Evolutionary conservation across 2,113 vertebrate species (phyloP).

Genomic region (Megalops atlanticus): DNA sequence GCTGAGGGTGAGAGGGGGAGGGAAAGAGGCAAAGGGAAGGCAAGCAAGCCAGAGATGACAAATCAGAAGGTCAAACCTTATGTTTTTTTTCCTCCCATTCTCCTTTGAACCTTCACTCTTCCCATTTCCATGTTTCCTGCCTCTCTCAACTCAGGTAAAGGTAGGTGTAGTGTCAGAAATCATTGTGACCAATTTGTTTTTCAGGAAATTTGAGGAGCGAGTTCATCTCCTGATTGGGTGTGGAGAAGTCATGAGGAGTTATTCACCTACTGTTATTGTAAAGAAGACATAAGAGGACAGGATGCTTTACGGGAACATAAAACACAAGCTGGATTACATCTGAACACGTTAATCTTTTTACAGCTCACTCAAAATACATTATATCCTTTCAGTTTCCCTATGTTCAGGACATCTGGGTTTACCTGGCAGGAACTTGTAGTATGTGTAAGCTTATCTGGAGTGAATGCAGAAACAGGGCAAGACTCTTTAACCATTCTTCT

Average conservation of each 20-base stretch:
- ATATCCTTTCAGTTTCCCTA: background rate
- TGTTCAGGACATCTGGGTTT: background rate
- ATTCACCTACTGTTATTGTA: background rate
- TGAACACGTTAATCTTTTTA: background rate
- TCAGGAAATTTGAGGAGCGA: background rate
- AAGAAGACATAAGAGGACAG: background rate
- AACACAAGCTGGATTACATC: background rate
- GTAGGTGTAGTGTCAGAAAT: background rate
- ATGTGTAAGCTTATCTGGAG: slow-evolving; percentile 49
- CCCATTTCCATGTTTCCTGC: slow-evolving; percentile 13
- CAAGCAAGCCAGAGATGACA: slow-evolving; percentile 68
- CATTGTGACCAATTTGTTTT: background rate
- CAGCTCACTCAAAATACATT: background rate
- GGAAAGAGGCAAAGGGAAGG: slow-evolving; percentile 61
- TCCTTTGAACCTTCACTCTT: slow-evolving; percentile 52
- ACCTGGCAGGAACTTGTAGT: background rate
- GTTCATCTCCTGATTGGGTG: background rate
- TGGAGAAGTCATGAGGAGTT: background rate
- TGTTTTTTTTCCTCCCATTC: slow-evolving; percentile 59
- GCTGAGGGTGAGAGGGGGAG: slow-evolving; percentile 69
- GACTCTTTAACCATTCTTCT: slow-evolving; percentile 41
- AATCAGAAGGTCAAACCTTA: slow-evolving; percentile 78
- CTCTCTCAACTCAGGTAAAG: background rate
- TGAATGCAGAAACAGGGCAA: slow-evolving; percentile 31
- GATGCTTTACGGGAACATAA: background rate